A percentile compares a stretch with the other conserved stretches of the same genome.
Conservation (phyloP, 2,113 vertebrate species). For the Lepus timidus region DNA sequence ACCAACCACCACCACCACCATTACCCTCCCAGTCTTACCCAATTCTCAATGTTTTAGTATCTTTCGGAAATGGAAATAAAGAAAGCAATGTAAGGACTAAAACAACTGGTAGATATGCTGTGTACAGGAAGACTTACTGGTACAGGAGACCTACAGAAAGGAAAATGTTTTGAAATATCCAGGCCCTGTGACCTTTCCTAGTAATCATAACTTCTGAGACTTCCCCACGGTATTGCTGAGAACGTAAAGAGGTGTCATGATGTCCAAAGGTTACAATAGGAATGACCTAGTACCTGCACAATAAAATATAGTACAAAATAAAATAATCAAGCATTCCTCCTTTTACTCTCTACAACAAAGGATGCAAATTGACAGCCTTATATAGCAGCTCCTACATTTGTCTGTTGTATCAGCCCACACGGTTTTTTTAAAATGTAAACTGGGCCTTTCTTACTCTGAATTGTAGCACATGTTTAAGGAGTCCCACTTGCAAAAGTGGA, state of each 20-base stretch:
- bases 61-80: not conserved
- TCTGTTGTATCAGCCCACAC: not conserved
- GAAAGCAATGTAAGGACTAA: conserved; percentile 16
- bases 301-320: not conserved
- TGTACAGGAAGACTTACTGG: not conserved
- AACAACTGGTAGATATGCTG: not conserved
- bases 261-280: not conserved
- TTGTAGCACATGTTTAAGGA: not conserved
- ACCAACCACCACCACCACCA: not conserved
- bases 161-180: not conserved
- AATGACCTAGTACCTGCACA: not conserved
- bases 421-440: conserved; percentile 17
- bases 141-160: not conserved
- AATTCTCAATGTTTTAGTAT: not conserved
- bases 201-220: not conserved
- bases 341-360: not conserved
- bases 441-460: not conserved
- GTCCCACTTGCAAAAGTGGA: not conserved
- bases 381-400: not conserved
- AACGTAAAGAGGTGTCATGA: not conserved
- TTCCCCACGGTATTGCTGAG: not conserved
- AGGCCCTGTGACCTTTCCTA: not conserved
- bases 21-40: not conserved
- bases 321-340: conserved; percentile 38
- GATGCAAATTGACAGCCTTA: not conserved